A percentile compares a stretch with the other conserved stretches of the same genome.
Evolutionary conservation across 2,797 vertebrate genomes (phyloP).

Genomic region (Echeneis naucrates): DNA sequence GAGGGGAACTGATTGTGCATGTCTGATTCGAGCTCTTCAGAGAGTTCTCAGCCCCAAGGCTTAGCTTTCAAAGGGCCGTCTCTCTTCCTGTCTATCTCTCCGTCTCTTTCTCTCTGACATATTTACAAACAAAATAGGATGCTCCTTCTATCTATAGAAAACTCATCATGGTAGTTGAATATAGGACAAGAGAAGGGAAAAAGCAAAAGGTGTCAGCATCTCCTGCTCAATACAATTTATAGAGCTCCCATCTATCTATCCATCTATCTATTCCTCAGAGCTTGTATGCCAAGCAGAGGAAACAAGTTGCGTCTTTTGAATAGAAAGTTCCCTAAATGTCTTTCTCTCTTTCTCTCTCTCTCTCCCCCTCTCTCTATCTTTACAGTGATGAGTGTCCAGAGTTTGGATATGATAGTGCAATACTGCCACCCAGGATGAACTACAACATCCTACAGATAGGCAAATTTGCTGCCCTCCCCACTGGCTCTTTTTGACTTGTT

Average conservation of each 20-base stretch:
- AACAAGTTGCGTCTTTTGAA: background rate
- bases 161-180: background rate
- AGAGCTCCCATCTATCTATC: background rate
- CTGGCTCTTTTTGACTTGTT: background rate
- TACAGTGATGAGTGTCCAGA: too few relatives aligned
- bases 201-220: background rate
- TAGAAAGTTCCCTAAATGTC: conserved; percentile 20
- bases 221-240: background rate
- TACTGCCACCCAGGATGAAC: conserved; percentile 52
- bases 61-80: conserved; percentile 80
- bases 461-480: too few relatives aligned
- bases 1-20: conserved; percentile 87
- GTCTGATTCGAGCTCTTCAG: conserved; percentile 86
- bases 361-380: too few relatives aligned
- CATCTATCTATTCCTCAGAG: background rate
- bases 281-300: background rate
- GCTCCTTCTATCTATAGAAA: conserved; percentile 9
- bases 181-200: conserved; percentile 8
- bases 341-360: too few relatives aligned
- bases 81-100: conserved; percentile 43
- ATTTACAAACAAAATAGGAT: conserved; percentile 46
- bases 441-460: conserved; percentile 12
- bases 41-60: conserved; percentile 83
- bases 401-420: too few relatives aligned
- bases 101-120: conserved; percentile 43